Percentiles rank a stretch among this genome's conserved stretches.
Conservation (phyloP, 2,888 invertebrate species). For the Empis stercorea region DNA sequence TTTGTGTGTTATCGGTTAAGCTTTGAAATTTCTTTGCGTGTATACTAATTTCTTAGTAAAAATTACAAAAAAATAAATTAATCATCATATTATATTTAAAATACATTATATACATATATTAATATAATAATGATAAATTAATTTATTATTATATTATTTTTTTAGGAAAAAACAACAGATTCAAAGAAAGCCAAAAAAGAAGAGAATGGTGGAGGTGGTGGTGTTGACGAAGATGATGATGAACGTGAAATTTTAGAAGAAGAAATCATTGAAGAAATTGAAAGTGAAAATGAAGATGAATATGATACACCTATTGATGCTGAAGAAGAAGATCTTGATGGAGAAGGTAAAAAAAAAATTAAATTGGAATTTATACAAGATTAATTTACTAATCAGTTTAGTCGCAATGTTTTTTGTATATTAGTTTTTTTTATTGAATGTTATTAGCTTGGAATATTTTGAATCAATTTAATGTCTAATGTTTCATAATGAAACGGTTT, state of each 20-base stretch:
- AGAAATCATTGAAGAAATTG: conserved; percentile 27
- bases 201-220: conserved; percentile 20
- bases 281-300: conserved; percentile 34
- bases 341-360: conserved; percentile 9
- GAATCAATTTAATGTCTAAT: too few species aligned
- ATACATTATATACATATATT: too few species aligned
- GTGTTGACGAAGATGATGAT: conserved; percentile 27
- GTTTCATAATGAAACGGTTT: too few species aligned
- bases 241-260: conserved; percentile 28
- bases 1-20: too few species aligned
- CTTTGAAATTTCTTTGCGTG: too few species aligned
- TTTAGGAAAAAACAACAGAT: conserved; percentile 33
- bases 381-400: conserved; percentile 1
- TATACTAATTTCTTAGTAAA: too few species aligned
- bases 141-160: conserved; percentile 7
- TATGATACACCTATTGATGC: conserved; percentile 34
- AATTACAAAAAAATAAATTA: too few species aligned
- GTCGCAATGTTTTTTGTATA: too few species aligned
- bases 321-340: conserved; percentile 25
- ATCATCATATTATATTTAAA: too few species aligned
- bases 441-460: too few species aligned
- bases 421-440: too few species aligned
- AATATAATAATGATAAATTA: too few species aligned
- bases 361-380: neutral
- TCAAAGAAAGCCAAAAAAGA: conserved; percentile 36